Conservation (phyloP, 2,113 vertebrate genomes). For the Empidonax traillii region DNA sequence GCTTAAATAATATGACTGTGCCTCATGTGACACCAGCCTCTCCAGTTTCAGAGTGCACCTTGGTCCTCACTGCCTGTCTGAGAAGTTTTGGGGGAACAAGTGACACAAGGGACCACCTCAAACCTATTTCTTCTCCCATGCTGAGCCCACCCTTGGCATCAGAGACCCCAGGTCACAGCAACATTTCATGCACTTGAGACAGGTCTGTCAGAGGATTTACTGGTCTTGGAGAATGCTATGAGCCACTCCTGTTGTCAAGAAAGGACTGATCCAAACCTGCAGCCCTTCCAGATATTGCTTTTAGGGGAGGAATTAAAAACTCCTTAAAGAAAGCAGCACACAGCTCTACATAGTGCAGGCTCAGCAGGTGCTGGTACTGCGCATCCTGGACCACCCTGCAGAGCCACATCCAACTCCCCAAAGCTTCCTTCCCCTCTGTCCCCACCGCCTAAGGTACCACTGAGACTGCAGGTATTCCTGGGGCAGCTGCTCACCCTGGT, state of each 20-base stretch:
- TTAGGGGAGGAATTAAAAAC: background rate
- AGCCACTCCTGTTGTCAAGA: background rate
- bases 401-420: background rate
- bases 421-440: background rate
- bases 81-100: background rate
- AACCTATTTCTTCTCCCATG: background rate
- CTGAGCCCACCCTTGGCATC: background rate
- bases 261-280: background rate
- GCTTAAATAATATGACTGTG: background rate
- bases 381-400: background rate
- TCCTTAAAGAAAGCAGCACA: background rate
- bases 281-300: background rate
- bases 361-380: background rate
- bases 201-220: background rate
- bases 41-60: background rate
- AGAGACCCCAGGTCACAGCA: background rate
- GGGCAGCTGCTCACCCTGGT: fast-evolving
- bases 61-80: background rate
- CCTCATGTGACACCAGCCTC: fast-evolving
- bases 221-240: background rate
- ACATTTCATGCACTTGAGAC: background rate
- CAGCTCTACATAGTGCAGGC: background rate
- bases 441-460: fast-evolving
- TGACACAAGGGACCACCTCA: background rate
- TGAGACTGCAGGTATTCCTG: background rate